Percentiles rank a stretch among this genome's conserved stretches.
These are phyloP conservation scores for Myotis vivesi DNA, from an alignment of 2,797 vertebrate genomes.

Conservation along the genomic window DNA sequence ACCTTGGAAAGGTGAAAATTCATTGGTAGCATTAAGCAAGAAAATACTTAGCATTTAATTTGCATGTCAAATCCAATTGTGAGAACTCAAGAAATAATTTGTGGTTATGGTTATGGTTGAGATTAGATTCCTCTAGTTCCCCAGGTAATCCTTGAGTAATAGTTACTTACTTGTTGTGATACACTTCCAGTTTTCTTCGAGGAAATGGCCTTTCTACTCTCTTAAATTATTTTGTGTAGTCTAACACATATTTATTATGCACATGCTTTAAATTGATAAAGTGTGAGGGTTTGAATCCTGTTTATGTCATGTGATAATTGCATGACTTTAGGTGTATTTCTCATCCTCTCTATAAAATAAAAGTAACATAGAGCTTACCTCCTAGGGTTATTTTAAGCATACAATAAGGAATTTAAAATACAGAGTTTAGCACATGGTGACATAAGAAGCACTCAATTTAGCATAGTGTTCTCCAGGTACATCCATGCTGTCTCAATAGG, in stretches of 20 bases:
- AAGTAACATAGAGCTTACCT: neutral
- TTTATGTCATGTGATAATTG: neutral
- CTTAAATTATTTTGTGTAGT: neutral
- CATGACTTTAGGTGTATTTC: neutral
- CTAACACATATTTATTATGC: neutral
- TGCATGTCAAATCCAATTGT: neutral
- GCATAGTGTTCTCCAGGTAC: too few relatives aligned
- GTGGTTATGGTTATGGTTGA: neutral
- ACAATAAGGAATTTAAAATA: neutral
- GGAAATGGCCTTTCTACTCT: neutral
- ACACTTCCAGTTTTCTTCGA: neutral
- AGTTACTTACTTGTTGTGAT: neutral
- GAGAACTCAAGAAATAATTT: constrained; percentile 1
- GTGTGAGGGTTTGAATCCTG: neutral
- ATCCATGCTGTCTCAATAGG: too few relatives aligned
- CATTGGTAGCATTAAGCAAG: neutral
- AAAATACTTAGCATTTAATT: neutral
- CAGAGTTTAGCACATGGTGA: neutral
- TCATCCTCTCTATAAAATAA: constrained; percentile 7
- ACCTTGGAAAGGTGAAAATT: neutral
- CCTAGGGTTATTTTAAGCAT: constrained; percentile 37
- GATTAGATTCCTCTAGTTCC: neutral
- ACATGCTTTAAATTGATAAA: constrained; percentile 2
- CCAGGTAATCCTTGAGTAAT: neutral
- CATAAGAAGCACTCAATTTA: neutral